Evolutionary conservation across 1,140 invertebrate genomes (phyloP), one percentile per base, ranked within the genome.

Genomic region (Homarus americanus): DNA sequence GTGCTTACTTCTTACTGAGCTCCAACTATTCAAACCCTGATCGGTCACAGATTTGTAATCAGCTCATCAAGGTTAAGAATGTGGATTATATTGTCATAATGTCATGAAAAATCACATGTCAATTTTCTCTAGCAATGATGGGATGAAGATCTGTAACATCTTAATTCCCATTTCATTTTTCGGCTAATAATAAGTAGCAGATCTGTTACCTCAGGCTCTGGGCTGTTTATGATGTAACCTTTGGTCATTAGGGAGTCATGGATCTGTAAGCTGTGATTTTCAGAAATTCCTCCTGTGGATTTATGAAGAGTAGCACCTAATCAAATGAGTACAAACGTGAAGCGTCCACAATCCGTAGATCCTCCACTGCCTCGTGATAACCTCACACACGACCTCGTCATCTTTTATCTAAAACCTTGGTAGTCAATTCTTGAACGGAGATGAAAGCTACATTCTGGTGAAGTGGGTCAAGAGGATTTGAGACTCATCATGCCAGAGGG

Each of bases 211-310:
- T 49, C 44, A 7, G 15, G 20, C 58, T 20, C 24, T 63, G 58
- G 41, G 75, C 34, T 24, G 3, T 17, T 63, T 15, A 76, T 40
- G 32, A 40, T 76, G 24, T 76, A 38, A 76, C n/a, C 75, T 76
- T 76, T 76, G 36, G 75, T 40, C 36, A 20, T 41, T 24, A 76
- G 28, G n/a, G 75, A 41, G 75, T 76, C 75, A 76, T 76, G 75
- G 75, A 76, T 40, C 24, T 40, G 36, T 76, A 24, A 76, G 38
- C 36, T 76, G 24, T 76, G 75, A 41, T 40, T 40, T 76, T 76
- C 36, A 5, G 15, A 76, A 17, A 41, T 76, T 76, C 36, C 75
- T 40, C 28, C 75, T 41, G 1, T 20, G 72, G 28, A 9, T 24
- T 40, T 20, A 76, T 28, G 34, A 40, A 10, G 12, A 41, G 36